Base-by-base conservation (phyloP, 2,888 invertebrate species). In the Drepanosiphum platanoidis region DNA sequence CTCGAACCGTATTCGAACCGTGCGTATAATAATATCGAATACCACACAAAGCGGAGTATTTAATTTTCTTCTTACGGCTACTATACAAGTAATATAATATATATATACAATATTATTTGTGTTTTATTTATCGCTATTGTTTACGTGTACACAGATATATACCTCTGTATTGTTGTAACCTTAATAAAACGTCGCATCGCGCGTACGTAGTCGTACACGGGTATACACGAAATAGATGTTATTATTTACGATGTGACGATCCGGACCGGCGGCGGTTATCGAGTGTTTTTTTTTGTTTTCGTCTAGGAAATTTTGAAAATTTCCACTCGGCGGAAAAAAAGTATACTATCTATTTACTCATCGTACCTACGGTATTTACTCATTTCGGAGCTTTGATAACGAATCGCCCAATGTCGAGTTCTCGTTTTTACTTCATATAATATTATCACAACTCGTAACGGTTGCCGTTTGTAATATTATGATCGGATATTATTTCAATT, bases 151-250 rank as follows among this genome's bases (percentile, higher is more conserved):
- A 9, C 3, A 22, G 4, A 58, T 22, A 22, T 22, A 34, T 34
- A 52, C 58, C n/a, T n/a, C n/a, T n/a, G n/a, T 75, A 75, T 75
- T 75, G 58, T 75, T 58, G 58, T 34, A 36, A 8, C 34, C 27
- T n/a, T 36, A 75, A 75, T 75, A 75, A 75, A 75, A 75, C 34
- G 34, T 34, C 58, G 58, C 32, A 22, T 52, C n/a, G 2, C 22
- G 7, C 1, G 2, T 30, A 30, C 27, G 11, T 64, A 9, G 61
- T 7, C 9, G n/a, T n/a, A 27, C 61, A 61, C 1, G 9, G 1
- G 0, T 8, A 9, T 22, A 4, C 58, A 58, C n/a, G n/a, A 58
- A 1, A 18, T 18, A 46, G 46, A 18, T 5, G 1, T 18, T 52
- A 3, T 52, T 52, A 22, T 22, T 22, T 18, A 46, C 7, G 18